Conservation (phyloP, 2,113 vertebrate species). For the Sceloporus undulatus region DNA sequence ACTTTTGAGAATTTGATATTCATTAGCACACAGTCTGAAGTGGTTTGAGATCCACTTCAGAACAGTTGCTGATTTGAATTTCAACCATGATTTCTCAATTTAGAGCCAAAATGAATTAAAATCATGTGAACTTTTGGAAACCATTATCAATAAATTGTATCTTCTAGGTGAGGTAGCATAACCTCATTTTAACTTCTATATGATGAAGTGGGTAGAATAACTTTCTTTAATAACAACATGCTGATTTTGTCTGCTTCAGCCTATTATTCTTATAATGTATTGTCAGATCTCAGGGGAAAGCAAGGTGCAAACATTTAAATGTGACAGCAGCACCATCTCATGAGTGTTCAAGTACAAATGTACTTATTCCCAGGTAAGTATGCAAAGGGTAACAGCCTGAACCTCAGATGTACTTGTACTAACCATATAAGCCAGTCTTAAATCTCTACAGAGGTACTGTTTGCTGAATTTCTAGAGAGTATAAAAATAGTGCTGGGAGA, state of each 20-base stretch:
- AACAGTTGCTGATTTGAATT: not conserved
- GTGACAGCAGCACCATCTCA: not conserved
- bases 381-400: not conserved
- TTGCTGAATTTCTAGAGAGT: constrained; percentile 28
- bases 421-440: not conserved
- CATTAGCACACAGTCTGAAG: not conserved
- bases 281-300: constrained; percentile 17
- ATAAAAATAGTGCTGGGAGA: constrained; percentile 38
- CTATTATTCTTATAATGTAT: not conserved
- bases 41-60: not conserved
- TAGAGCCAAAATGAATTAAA: not conserved
- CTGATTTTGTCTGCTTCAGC: not conserved
- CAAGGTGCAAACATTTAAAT: constrained; percentile 1
- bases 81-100: not conserved
- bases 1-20: not conserved
- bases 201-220: not conserved
- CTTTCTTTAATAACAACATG: not conserved
- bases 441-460: not conserved
- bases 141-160: too few relatives aligned
- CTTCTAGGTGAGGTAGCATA: not conserved
- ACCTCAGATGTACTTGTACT: not conserved
- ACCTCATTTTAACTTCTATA: not conserved
- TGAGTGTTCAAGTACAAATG: not conserved
- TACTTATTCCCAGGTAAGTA: not conserved
- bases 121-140: not conserved